A percentile compares a stretch with the other conserved stretches of the same genome.
Evolutionary conservation across 1,140 invertebrate species (phyloP).

Genomic region (Pentalonia nigronervosa): DNA sequence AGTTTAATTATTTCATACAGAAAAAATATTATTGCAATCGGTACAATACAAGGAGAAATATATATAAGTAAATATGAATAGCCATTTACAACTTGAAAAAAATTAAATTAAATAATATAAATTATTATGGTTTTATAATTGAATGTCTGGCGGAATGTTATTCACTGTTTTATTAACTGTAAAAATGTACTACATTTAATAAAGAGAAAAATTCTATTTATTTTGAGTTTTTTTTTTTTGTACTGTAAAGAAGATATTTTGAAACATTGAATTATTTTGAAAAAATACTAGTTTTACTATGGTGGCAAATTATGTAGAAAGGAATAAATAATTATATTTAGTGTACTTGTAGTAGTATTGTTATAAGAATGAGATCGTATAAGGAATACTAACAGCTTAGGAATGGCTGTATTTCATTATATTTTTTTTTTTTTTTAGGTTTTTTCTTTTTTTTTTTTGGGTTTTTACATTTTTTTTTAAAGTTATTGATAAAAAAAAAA

Average conservation of each 20-base stretch:
- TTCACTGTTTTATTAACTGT: background rate
- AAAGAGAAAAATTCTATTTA: background rate
- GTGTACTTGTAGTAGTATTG: constrained; percentile 32
- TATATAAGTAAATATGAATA: constrained; percentile 21
- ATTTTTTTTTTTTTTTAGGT: constrained; percentile 23
- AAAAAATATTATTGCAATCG: constrained; percentile 38
- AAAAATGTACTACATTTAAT: background rate
- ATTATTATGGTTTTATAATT: background rate
- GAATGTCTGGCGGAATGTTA: background rate
- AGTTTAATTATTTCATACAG: background rate
- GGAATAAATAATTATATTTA: background rate
- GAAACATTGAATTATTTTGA: background rate
- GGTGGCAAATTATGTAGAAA: background rate
- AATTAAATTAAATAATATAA: background rate
- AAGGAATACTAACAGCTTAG: constrained; percentile 47
- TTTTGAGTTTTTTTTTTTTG: constrained; percentile 10
- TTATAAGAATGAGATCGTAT: constrained; percentile 53
- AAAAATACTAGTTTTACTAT: background rate
- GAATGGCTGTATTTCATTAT: constrained; percentile 25
- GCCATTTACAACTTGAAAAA: constrained; percentile 15
- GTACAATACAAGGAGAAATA: constrained; percentile 23
- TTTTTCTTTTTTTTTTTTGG: constrained; percentile 31
- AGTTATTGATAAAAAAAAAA: constrained; percentile 47
- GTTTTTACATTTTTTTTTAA: constrained; percentile 25
- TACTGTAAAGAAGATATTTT: background rate